Evolutionary conservation across 1,140 invertebrate genomes (phyloP).

Genomic region (Lepidurus arcticus): DNA sequence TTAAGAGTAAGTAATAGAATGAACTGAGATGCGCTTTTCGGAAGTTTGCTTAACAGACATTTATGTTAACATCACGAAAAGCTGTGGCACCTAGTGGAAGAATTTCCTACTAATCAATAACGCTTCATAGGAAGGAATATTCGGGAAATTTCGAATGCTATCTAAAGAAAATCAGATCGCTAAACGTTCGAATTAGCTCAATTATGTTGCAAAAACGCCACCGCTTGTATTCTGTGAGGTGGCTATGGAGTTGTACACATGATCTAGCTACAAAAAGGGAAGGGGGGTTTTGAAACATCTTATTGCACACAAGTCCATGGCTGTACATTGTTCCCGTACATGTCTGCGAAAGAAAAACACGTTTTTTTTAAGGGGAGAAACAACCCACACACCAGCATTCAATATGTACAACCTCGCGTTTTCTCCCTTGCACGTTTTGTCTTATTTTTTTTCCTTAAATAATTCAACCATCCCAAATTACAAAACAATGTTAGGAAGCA

Average conservation of each 20-base stretch:
- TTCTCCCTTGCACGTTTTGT: background rate
- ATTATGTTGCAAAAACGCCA: constrained; percentile 2
- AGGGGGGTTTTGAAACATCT: constrained; percentile 10
- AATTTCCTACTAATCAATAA: too few relatives aligned
- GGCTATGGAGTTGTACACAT: background rate
- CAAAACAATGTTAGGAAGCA: constrained; percentile 14
- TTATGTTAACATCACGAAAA: too few relatives aligned
- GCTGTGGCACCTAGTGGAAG: too few relatives aligned
- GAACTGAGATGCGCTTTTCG: too few relatives aligned
- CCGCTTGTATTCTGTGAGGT: constrained; percentile 8
- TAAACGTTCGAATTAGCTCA: background rate
- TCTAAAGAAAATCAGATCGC: too few relatives aligned
- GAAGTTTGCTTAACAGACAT: too few relatives aligned
- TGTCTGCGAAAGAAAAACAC: background rate
- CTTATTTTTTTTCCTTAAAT: background rate
- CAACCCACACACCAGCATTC: background rate
- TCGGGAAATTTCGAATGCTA: too few relatives aligned
- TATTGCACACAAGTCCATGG: constrained; percentile 18
- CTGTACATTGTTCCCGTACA: constrained; percentile 15
- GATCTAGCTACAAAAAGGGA: constrained; percentile 18
- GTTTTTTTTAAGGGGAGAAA: background rate
- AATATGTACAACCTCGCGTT: constrained; percentile 3
- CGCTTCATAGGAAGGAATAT: too few relatives aligned
- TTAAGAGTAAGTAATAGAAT: too few relatives aligned
- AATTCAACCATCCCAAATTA: background rate